phyloP scores from a whole-genome alignment of 2,797 vertebrate species.

The Pyrocephalus nanus region DNA sequence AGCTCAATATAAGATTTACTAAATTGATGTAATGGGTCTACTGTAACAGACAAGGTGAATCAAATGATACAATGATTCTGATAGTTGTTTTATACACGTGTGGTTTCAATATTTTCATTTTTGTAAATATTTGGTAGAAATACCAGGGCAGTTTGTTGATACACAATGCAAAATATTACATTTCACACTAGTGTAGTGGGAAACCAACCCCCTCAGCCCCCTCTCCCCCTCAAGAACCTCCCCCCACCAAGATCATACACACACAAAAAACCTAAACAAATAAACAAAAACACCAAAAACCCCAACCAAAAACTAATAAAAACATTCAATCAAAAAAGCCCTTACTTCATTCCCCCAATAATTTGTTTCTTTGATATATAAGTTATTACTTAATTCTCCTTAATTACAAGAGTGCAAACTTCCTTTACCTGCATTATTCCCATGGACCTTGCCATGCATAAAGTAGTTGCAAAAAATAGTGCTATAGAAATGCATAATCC shows the following conservation, averaged over 20 bases:
- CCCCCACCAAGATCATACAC: not conserved
- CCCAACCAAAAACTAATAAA: not conserved
- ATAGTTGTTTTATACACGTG: not conserved
- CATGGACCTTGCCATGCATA: not conserved
- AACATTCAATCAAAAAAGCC: accelerated
- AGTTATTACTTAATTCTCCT: not conserved
- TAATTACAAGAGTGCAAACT: not conserved
- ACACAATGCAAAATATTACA: not conserved
- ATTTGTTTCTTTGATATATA: not conserved
- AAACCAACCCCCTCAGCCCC: accelerated
- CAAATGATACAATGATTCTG: not conserved
- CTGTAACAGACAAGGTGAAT: not conserved
- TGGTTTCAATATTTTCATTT: not conserved
- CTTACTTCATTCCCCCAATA: accelerated
- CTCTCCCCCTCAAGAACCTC: accelerated
- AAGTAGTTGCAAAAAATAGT: not conserved
- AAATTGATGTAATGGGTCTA: not conserved
- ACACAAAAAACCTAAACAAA: no score
- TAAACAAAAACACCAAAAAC: not conserved
- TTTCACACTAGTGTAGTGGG: not conserved
- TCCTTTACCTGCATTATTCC: not conserved
- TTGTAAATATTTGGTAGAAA: not conserved
- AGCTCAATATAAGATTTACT: not conserved
- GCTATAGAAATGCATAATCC: not conserved
- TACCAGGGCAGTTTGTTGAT: not conserved